Evolutionary conservation across 2,113 vertebrate genomes (phyloP).

Genomic region (Cariama cristata): DNA sequence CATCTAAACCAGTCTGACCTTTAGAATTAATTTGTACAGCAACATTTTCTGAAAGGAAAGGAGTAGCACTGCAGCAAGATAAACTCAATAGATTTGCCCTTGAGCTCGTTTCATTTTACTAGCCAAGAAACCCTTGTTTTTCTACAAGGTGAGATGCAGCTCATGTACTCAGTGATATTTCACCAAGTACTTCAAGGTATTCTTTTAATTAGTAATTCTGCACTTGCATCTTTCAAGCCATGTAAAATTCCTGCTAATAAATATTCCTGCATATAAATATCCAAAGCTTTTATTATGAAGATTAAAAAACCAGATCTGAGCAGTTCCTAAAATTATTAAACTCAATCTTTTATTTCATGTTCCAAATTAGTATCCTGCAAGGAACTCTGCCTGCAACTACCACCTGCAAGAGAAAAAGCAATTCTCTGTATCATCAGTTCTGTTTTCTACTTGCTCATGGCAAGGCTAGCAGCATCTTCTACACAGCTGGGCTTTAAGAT

Average conservation of each 20-base stretch:
- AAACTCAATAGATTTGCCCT: constrained; percentile 6
- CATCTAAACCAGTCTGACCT: constrained; percentile 19
- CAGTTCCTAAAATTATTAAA: background rate
- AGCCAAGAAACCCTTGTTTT: background rate
- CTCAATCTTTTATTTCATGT: background rate
- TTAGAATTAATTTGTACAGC: background rate
- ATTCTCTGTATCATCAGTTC: background rate
- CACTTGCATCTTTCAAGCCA: background rate
- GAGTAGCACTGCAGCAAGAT: background rate
- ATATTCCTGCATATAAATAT: background rate
- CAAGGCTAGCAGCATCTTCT: background rate
- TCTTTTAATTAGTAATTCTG: constrained; percentile 14
- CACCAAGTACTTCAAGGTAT: background rate
- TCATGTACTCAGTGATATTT: background rate
- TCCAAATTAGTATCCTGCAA: background rate
- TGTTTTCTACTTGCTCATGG: background rate
- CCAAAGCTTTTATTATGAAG: background rate
- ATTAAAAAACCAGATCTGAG: background rate
- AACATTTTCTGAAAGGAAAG: background rate
- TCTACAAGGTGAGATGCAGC: background rate
- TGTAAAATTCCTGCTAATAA: background rate
- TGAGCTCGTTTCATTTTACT: background rate
- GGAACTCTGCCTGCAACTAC: background rate
- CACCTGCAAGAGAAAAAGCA: background rate
- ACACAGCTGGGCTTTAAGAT: background rate